These are phyloP conservation scores for Drosophila pseudoananassae DNA, from an alignment of 1,140 invertebrate species.

Conservation along the genomic window DNA sequence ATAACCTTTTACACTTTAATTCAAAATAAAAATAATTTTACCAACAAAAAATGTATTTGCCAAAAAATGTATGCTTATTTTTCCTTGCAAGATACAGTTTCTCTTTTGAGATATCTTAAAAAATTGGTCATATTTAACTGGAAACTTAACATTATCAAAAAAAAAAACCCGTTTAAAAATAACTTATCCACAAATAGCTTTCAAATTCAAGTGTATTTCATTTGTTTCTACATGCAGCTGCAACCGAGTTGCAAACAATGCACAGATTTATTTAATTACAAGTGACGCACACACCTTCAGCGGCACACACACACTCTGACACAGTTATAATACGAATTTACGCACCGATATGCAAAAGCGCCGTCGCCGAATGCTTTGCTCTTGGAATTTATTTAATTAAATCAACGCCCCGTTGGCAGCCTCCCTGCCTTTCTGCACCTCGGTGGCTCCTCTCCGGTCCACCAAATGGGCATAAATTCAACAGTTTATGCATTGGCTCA, in stretches of 20 bases:
- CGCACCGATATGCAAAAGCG: constrained; percentile 52
- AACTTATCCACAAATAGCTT: background rate
- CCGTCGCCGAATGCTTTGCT: constrained; percentile 53
- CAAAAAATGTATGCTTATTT: too few relatives aligned
- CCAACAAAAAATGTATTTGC: too few relatives aligned
- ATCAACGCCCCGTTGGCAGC: constrained; percentile 77
- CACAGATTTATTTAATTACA: constrained; percentile 79
- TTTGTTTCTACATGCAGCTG: constrained; percentile 12
- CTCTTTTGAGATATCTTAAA: background rate
- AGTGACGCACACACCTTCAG: constrained; percentile 32
- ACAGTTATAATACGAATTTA: constrained; percentile 60
- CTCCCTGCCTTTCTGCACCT: constrained; percentile 28
- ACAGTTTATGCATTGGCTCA: constrained; percentile 67
- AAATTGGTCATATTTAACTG: background rate
- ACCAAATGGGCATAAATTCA: constrained; percentile 75
- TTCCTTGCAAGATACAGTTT: too few relatives aligned
- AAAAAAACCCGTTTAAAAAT: background rate
- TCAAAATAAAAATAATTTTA: too few relatives aligned
- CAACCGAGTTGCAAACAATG: constrained; percentile 56
- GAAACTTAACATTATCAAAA: background rate
- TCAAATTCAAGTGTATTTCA: background rate
- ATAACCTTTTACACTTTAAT: constrained; percentile 11
- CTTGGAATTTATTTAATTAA: constrained; percentile 83
- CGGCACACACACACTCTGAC: constrained; percentile 27
- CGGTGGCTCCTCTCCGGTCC: constrained; percentile 24